Percentiles rank a stretch among this genome's conserved stretches.
phyloP scores from a whole-genome alignment of 2,113 vertebrate species.

The Ammospiza caudacuta region DNA sequence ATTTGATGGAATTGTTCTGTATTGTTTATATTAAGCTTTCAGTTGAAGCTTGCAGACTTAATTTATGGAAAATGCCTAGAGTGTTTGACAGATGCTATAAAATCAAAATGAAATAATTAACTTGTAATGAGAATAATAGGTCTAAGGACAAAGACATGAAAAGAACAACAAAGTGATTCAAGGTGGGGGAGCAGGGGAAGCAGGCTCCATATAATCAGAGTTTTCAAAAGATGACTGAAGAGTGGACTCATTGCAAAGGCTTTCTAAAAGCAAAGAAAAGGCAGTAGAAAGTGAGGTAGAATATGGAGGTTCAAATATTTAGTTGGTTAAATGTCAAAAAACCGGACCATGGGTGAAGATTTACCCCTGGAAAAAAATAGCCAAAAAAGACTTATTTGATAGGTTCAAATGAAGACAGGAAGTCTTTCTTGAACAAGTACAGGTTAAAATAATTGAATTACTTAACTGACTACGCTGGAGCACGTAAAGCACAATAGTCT shows the following conservation, averaged over 20 bases:
- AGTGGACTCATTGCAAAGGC: background rate
- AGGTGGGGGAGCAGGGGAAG: background rate
- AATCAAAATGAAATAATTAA: slow-evolving; percentile 63
- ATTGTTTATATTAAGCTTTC: slow-evolving; percentile 27
- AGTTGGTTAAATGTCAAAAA: background rate
- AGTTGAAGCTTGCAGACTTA: slow-evolving; percentile 37
- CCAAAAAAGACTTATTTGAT: background rate
- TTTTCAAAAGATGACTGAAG: background rate
- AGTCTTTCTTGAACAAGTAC: background rate
- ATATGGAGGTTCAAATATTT: background rate
- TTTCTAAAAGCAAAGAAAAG: background rate
- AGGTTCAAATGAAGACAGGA: background rate
- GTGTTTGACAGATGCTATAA: slow-evolving; percentile 63
- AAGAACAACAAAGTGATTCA: slow-evolving; percentile 38
- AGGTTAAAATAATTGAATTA: background rate
- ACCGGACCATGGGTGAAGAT: background rate
- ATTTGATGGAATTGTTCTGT: slow-evolving; percentile 33
- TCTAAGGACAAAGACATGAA: slow-evolving; percentile 42
- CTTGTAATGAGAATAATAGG: slow-evolving; percentile 47
- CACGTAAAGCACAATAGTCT: background rate
- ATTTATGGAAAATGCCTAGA: slow-evolving; percentile 64
- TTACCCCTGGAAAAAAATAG: background rate
- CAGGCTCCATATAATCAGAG: background rate
- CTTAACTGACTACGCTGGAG: background rate
- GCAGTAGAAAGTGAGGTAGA: background rate